phyloP scores from a whole-genome alignment of 2,888 invertebrate species.

The Sphaerophoria taeniata region DNA sequence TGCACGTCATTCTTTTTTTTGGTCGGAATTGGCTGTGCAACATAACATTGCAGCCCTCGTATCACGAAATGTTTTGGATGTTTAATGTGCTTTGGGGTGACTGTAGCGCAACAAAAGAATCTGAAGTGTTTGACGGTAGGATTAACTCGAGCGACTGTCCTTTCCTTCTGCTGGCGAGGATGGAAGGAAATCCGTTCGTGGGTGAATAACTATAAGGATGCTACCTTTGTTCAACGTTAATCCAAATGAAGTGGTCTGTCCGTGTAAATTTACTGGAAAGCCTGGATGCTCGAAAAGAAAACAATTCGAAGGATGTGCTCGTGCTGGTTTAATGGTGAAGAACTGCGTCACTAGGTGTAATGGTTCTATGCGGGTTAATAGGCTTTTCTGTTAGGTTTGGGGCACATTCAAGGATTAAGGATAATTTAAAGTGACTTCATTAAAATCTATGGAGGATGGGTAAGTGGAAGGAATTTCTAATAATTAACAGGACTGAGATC shows the following conservation, averaged over 20 bases:
- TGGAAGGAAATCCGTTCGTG: constrained; percentile 1
- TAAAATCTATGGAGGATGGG: not conserved
- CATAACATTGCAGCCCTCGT: constrained; percentile 20
- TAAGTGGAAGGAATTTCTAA: not conserved
- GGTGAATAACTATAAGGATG: constrained; percentile 9
- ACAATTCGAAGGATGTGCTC: constrained; percentile 30
- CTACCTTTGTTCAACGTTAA: constrained; percentile 41
- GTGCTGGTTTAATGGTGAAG: constrained; percentile 14
- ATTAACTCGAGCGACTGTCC: constrained; percentile 62
- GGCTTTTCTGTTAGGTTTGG: not conserved
- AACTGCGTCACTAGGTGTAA: not conserved
- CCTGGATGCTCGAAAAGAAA: not conserved
- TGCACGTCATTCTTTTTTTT: constrained; percentile 55
- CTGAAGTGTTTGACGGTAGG: constrained; percentile 63
- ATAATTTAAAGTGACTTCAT: constrained; percentile 11
- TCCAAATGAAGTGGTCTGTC: constrained; percentile 64
- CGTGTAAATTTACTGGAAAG: constrained; percentile 59
- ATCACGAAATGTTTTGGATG: constrained; percentile 34
- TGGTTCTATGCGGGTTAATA: not conserved
- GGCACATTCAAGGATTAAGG: not conserved
- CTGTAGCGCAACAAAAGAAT: constrained; percentile 52
- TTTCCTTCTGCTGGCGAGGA: constrained; percentile 10
- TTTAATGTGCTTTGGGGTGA: constrained; percentile 27
- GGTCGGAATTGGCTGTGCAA: constrained; percentile 18
- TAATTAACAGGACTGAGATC: not conserved